These are phyloP conservation scores for Sinocyclocheilus anophthalmus DNA, from an alignment of 2,113 vertebrate species.

Conservation along the genomic window DNA sequence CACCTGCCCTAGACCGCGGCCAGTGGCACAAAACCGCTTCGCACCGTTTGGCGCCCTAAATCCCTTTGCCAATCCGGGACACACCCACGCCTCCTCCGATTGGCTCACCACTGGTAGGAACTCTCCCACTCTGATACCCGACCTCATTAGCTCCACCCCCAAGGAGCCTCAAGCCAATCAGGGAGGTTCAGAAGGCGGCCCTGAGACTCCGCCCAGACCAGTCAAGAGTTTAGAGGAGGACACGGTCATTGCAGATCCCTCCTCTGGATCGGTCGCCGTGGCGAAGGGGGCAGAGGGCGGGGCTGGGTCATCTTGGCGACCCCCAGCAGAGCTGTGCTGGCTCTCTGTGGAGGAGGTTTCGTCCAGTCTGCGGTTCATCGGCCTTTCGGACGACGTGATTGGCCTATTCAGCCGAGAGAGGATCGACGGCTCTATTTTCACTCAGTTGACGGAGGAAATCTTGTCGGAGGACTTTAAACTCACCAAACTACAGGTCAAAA, in stretches of 20 bases:
- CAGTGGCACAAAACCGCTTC: slow-evolving; percentile 87
- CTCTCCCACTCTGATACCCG: slow-evolving; percentile 64
- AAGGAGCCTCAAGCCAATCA: slow-evolving; percentile 63
- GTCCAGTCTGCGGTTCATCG: slow-evolving; percentile 91
- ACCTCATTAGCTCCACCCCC: slow-evolving; percentile 44
- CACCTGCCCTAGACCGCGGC: slow-evolving; percentile 81
- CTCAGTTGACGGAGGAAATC: slow-evolving; percentile 97
- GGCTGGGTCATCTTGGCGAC: slow-evolving; percentile 81
- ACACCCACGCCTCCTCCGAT: slow-evolving; percentile 65
- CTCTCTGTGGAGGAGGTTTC: slow-evolving; percentile 96
- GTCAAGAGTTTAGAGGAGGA: slow-evolving; percentile 70
- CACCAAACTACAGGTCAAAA: slow-evolving; percentile 96
- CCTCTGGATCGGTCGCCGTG: slow-evolving; percentile 74
- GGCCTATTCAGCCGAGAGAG: slow-evolving; percentile 89
- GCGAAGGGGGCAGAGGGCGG: slow-evolving; percentile 78
- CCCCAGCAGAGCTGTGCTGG: slow-evolving; percentile 86
- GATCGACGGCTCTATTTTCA: slow-evolving; percentile 95
- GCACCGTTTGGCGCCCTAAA: slow-evolving; percentile 90
- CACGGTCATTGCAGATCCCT: slow-evolving; percentile 66
- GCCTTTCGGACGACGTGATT: slow-evolving; percentile 92
- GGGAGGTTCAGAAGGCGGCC: slow-evolving; percentile 53
- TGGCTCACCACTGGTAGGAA: slow-evolving; percentile 70
- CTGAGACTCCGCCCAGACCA: slow-evolving; percentile 67
- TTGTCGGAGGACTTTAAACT: slow-evolving; percentile 94
- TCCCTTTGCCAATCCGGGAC: slow-evolving; percentile 82